Evolutionary conservation across 2,113 vertebrate genomes (phyloP).

Genomic region (Mobula birostris): DNA sequence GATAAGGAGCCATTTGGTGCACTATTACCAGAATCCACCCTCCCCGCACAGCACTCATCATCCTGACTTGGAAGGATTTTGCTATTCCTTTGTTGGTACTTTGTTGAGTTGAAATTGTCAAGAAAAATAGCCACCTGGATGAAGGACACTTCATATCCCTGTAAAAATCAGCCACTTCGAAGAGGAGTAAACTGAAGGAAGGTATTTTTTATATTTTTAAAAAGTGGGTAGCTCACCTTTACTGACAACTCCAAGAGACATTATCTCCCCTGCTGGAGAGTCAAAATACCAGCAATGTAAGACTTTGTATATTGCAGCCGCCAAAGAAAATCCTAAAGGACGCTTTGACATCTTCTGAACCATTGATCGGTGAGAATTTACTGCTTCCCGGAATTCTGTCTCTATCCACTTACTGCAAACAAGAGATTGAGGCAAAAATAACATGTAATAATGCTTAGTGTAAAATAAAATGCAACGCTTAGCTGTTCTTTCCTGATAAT

Average conservation of each 20-base stretch:
- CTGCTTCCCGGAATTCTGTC: conserved; percentile 55
- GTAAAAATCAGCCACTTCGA: neutral
- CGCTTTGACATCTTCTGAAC: conserved; percentile 45
- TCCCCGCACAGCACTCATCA: too few relatives aligned
- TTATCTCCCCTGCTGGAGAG: conserved; percentile 54
- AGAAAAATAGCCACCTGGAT: neutral
- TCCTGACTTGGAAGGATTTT: too few relatives aligned
- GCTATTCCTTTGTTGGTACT: too few relatives aligned
- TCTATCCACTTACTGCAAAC: conserved; percentile 65
- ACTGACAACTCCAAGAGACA: conserved; percentile 72
- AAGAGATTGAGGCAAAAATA: neutral
- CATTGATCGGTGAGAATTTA: conserved; percentile 43
- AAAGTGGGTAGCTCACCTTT: conserved; percentile 56
- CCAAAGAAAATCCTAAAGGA: conserved; percentile 53
- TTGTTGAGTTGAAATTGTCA: too few relatives aligned
- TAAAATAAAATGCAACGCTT: neutral
- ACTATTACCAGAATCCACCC: too few relatives aligned
- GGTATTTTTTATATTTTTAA: neutral
- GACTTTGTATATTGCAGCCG: conserved; percentile 58
- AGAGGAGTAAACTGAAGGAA: neutral
- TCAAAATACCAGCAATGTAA: conserved; percentile 69
- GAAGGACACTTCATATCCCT: neutral
- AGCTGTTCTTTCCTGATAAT: neutral
- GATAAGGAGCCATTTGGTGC: too few relatives aligned
- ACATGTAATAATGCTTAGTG: neutral